Evolutionary conservation across 2,797 vertebrate genomes (phyloP).

Genomic region (Tenualosa ilisha): DNA sequence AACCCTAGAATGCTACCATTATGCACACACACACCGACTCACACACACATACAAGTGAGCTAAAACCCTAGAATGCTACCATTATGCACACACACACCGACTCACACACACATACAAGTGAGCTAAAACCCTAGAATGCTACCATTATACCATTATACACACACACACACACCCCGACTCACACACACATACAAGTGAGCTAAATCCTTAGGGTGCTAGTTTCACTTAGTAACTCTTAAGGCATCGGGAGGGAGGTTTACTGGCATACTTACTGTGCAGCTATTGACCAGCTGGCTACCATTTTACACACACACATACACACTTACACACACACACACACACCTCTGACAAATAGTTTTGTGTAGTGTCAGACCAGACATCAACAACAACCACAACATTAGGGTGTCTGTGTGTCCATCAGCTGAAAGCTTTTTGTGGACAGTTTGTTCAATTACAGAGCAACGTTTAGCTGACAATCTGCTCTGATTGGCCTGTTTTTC

Average conservation of each 20-base stretch:
- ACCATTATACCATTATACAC: neutral
- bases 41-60: neutral
- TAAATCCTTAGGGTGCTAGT: too few relatives aligned
- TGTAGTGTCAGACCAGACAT: too few relatives aligned
- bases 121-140: too few relatives aligned
- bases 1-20: too few relatives aligned
- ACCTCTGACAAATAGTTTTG: neutral
- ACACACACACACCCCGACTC: neutral
- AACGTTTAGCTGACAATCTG: neutral
- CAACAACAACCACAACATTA: too few relatives aligned
- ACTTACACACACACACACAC: neutral
- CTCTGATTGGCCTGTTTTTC: neutral
- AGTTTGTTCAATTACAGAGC: conserved; percentile 14
- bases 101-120: neutral
- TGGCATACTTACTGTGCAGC: too few relatives aligned
- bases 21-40: neutral
- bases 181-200: neutral
- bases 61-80: too few relatives aligned
- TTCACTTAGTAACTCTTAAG: too few relatives aligned
- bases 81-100: neutral
- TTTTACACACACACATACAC: neutral
- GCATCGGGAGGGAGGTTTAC: too few relatives aligned
- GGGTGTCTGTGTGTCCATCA: neutral
- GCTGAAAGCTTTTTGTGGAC: neutral
- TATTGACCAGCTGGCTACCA: too few relatives aligned